phyloP scores from a whole-genome alignment of 2,888 invertebrate genomes.

The Brachynemurus nebulosus region DNA sequence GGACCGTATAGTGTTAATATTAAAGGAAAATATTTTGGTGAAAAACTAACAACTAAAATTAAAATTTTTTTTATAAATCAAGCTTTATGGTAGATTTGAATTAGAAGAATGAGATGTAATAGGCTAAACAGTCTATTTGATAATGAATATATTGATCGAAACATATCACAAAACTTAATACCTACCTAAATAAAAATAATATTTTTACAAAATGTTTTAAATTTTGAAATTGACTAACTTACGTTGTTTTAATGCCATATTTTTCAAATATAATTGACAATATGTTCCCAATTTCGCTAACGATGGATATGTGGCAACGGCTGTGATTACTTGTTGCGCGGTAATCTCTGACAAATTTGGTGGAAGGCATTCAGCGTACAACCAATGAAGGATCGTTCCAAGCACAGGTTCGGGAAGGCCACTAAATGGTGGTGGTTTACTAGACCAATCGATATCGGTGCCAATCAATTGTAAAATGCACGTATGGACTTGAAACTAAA shows the following conservation, averaged over 20 bases:
- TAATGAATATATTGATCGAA: no score
- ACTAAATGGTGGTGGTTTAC: conserved; percentile 38
- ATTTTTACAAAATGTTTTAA: not conserved
- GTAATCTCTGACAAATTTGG: conserved; percentile 41
- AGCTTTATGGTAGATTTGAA: no score
- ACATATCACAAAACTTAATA: no score
- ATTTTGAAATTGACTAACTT: conserved; percentile 23
- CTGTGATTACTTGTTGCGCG: conserved; percentile 39
- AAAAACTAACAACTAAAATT: no score
- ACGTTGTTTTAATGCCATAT: conserved; percentile 50
- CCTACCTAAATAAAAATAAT: not conserved
- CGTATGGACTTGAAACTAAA: conserved; percentile 40
- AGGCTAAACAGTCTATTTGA: no score
- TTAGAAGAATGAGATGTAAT: no score
- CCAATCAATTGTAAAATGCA: conserved; percentile 41
- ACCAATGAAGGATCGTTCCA: conserved; percentile 43
- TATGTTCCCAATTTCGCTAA: conserved; percentile 39
- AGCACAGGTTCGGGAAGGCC: conserved; percentile 46
- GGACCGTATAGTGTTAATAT: no score
- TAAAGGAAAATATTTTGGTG: no score
- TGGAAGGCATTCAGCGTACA: conserved; percentile 50
- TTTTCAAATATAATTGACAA: conserved; percentile 45
- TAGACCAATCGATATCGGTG: conserved; percentile 40
- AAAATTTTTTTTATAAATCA: no score
- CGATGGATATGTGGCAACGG: conserved; percentile 38